A percentile compares a stretch with the other conserved stretches of the same genome.
Conservation (phyloP, 2,888 invertebrate species). For the Theretra japonica region DNA sequence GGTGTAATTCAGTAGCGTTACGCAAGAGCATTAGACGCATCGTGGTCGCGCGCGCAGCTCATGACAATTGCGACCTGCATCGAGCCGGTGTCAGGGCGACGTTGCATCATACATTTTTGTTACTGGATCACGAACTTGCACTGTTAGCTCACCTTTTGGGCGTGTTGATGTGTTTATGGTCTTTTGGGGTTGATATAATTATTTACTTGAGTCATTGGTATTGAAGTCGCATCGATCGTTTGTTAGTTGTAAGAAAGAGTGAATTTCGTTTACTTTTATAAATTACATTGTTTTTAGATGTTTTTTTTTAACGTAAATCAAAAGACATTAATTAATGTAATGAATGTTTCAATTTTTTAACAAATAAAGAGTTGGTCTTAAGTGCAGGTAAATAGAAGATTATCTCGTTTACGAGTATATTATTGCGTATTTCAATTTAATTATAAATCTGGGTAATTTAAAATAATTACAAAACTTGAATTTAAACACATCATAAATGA, state of each 20-base stretch:
- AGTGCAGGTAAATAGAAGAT: no score
- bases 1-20: constrained; percentile 58
- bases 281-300: no score
- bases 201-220: not conserved
- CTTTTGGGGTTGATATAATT: not conserved
- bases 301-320: no score
- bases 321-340: no score
- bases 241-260: not conserved
- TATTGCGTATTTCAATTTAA: no score
- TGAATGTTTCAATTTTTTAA: no score
- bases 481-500: no score
- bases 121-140: constrained; percentile 29
- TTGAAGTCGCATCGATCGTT: not conserved
- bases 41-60: constrained; percentile 57
- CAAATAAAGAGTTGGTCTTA: no score
- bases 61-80: constrained; percentile 75
- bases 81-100: constrained; percentile 57
- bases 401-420: no score
- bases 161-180: constrained; percentile 2
- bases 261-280: no score
- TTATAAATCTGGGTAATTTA: no score
- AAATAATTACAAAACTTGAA: no score
- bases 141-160: not conserved
- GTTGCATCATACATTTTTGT: constrained; percentile 51
- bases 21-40: constrained; percentile 61